Percentiles rank a stretch among this genome's conserved stretches.
Evolutionary conservation across 2,797 vertebrate species (phyloP).

Genomic region (Anableps anableps): DNA sequence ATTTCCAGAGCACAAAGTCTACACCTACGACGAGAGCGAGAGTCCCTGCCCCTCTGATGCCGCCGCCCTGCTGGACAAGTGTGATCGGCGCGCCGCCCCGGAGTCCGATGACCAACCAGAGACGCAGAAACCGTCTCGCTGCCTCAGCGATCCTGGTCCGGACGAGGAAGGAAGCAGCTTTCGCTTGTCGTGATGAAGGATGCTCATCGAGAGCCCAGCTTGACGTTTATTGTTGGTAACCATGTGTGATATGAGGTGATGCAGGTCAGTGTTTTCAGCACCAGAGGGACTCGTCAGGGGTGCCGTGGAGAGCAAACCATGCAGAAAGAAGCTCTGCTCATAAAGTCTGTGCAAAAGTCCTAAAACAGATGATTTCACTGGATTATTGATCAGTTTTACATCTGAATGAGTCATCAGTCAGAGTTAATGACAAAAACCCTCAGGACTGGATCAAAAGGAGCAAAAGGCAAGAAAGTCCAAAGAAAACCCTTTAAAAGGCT

Average conservation of each 20-base stretch:
- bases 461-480: background rate
- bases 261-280: background rate
- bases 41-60: conserved; percentile 29
- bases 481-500: too few species aligned
- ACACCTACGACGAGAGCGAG: conserved; percentile 57
- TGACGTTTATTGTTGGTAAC: background rate
- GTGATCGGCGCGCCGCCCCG: conserved; percentile 16
- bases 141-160: conserved; percentile 90
- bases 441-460: background rate
- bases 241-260: background rate
- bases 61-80: conserved; percentile 36
- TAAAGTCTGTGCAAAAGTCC: too few species aligned
- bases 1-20: conserved; percentile 68
- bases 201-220: background rate
- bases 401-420: background rate
- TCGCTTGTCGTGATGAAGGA: conserved; percentile 62
- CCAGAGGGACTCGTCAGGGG: background rate
- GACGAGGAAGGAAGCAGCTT: conserved; percentile 77
- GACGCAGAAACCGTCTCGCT: conserved; percentile 79
- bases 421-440: background rate
- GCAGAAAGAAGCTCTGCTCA: too few species aligned
- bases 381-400: background rate
- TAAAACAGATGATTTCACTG: too few species aligned
- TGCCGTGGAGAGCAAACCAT: too few species aligned
- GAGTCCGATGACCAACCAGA: conserved; percentile 70